Evolutionary conservation across 2,113 vertebrate genomes (phyloP), one percentile per base, ranked within the genome.

Genomic region (Cebus imitator): DNA sequence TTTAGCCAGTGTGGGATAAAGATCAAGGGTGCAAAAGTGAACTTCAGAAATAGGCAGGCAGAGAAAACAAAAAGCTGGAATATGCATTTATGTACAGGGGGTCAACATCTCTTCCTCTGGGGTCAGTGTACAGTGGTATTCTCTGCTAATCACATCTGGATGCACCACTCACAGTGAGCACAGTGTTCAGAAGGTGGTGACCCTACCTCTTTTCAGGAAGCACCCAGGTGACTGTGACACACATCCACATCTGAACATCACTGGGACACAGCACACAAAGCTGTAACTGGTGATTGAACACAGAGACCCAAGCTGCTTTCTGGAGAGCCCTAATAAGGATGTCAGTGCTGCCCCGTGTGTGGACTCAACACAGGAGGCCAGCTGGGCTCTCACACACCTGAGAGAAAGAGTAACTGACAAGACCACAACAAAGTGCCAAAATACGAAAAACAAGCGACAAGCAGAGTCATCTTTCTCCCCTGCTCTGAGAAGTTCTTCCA

Each of bases 201-300:
- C 9, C 30, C 86, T 13, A 0, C 3, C 0, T 10, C 76, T 35
- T 20, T 13, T 43, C 48, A 27, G 1, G 12, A 80, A 32, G 43
- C 32, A 45, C 17, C 27, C 27, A 14, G 12, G 37, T 6, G 18
- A 40, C n/a, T 5, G 27, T 12, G 81, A 45, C 5, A 13, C 35
- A 52, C 21, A 0, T n/a, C 21, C 18, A 23, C 0, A 12, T 45
- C 21, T 40, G 40, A 84, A 57, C 20, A 73, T 12, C 2, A 3
- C 80, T 0, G 14, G 55, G 6, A 2, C n/a, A 37, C 1, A 76
- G 50, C 55, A 58, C 12, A 45, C 66, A 37, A 32, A 66, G 68
- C 18, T 2, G 8, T 6, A 21, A 1, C 18, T 3, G 10, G 32
- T 0, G 30, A 11, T 48, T n/a, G 5, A n/a, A 7, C 8, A 13